These are phyloP conservation scores for Gastrophysa polygoni DNA, from an alignment of 2,888 invertebrate species.

Conservation along the genomic window DNA sequence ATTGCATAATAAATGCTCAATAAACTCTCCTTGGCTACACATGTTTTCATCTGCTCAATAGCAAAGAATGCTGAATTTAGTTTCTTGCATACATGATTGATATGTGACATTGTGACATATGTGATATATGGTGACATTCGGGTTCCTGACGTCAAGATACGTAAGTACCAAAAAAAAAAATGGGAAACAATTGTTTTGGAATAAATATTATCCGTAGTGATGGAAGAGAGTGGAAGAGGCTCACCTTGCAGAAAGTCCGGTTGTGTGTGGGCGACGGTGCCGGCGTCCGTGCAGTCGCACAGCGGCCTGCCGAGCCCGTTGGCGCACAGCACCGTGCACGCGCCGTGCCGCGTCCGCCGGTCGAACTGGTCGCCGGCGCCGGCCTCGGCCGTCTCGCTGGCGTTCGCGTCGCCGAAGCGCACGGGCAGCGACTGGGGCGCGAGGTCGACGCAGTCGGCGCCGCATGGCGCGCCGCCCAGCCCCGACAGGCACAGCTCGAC, in stretches of 20 bases:
- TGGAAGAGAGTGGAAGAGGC: not conserved
- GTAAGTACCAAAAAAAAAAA: no score
- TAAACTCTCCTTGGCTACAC: no score
- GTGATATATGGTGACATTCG: no score
- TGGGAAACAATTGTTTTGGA: no score
- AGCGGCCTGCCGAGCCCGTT: constrained; percentile 67
- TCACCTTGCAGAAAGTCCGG: constrained; percentile 55
- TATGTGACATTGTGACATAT: no score
- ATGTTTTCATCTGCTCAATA: no score
- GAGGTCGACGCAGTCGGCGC: constrained; percentile 60
- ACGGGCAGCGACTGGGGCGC: constrained; percentile 59
- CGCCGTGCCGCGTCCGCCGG: constrained; percentile 59
- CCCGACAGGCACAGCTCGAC: constrained; percentile 56
- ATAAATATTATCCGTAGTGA: no score
- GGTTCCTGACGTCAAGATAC: no score
- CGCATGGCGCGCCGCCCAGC: constrained; percentile 65
- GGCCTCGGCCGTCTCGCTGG: constrained; percentile 24
- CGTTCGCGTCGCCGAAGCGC: constrained; percentile 27
- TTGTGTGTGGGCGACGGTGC: constrained; percentile 29
- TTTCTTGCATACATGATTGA: no score
- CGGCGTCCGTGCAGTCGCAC: constrained; percentile 57
- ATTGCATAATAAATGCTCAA: no score
- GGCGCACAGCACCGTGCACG: constrained; percentile 67
- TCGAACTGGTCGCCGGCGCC: not conserved
- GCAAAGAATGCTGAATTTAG: no score